These are phyloP conservation scores for Diplogasteroides magnus DNA, from an alignment of 1,140 invertebrate genomes.

Conservation along the genomic window DNA sequence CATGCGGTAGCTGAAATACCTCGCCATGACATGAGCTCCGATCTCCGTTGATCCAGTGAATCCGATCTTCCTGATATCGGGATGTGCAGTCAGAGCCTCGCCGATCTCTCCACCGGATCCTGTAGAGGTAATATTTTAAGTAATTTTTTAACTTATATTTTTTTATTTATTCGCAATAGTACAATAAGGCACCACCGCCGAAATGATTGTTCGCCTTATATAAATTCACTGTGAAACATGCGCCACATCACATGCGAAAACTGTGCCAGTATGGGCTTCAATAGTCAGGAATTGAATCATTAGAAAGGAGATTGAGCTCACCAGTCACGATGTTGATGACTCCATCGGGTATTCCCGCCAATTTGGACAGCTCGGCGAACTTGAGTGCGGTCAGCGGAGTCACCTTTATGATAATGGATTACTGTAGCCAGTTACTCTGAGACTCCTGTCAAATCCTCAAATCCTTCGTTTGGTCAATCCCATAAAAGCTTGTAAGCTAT, in stretches of 20 bases:
- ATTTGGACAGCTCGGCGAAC: conserved; percentile 78
- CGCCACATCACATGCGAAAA: too few relatives aligned
- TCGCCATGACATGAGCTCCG: conserved; percentile 79
- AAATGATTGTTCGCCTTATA: too few relatives aligned
- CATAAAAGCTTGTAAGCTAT: too few relatives aligned
- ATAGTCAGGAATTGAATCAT: too few relatives aligned
- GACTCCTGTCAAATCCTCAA: too few relatives aligned
- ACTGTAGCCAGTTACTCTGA: not conserved
- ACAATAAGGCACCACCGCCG: too few relatives aligned
- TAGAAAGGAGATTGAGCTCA: not conserved
- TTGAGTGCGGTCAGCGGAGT: conserved; percentile 82
- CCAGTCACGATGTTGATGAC: conserved; percentile 81
- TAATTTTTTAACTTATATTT: too few relatives aligned
- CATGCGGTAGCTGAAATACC: not conserved
- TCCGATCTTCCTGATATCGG: conserved; percentile 76
- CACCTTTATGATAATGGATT: conserved; percentile 48
- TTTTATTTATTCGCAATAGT: too few relatives aligned
- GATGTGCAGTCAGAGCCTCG: conserved; percentile 77
- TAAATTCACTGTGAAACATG: too few relatives aligned
- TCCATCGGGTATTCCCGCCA: conserved; percentile 84
- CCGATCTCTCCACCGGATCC: conserved; percentile 74
- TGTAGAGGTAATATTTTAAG: not conserved
- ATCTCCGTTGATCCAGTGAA: conserved; percentile 88
- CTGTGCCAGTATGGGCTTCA: too few relatives aligned
- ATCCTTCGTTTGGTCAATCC: too few relatives aligned